These are phyloP conservation scores for Macrotis lagotis DNA, from an alignment of 2,113 vertebrate species.

Conservation along the genomic window DNA sequence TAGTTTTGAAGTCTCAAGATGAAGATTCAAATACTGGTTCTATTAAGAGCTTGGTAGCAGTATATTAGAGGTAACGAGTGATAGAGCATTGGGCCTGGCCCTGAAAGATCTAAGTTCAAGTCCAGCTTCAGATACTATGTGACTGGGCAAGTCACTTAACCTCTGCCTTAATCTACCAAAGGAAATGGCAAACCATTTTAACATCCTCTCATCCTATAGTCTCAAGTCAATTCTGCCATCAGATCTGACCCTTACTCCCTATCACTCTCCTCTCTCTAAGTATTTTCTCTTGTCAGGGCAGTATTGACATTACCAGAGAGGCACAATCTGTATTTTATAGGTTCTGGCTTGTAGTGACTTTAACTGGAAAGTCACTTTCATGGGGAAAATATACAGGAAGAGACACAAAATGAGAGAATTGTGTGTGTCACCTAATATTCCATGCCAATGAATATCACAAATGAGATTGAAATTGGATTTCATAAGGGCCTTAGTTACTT, in stretches of 20 bases:
- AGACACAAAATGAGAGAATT: neutral
- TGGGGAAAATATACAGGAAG: neutral
- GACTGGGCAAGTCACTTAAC: too few species aligned
- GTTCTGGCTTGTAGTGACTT: neutral
- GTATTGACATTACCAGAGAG: neutral
- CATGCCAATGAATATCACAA: neutral
- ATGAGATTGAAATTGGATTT: neutral
- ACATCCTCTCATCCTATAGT: neutral
- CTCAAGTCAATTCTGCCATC: neutral
- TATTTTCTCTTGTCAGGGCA: neutral
- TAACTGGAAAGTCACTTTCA: neutral
- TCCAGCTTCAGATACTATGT: too few species aligned
- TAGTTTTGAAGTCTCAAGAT: too few species aligned
- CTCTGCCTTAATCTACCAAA: too few species aligned
- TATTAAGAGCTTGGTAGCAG: too few species aligned
- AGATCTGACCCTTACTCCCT: neutral
- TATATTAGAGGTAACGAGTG: too few species aligned
- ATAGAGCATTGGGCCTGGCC: too few species aligned
- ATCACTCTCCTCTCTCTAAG: neutral
- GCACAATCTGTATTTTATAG: neutral
- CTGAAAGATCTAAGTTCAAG: too few species aligned
- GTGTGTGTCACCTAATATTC: neutral
- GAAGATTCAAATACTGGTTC: too few species aligned
- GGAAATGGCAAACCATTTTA: too few species aligned
- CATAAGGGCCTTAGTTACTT: neutral